Evolutionary conservation across 2,113 vertebrate species (phyloP).

Genomic region (Etia nguti): DNA sequence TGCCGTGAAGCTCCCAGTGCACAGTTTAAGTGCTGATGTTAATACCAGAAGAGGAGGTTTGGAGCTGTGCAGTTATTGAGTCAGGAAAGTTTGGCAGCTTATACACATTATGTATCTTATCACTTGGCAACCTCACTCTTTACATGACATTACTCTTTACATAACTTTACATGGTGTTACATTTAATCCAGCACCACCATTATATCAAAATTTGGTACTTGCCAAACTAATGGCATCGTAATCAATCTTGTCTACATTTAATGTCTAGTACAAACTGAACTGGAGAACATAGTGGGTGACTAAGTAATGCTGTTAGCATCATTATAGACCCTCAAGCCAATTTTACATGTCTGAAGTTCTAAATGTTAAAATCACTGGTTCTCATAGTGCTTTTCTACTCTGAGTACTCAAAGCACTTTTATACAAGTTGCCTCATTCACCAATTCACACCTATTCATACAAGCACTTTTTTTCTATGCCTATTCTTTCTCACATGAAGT

Average conservation of each 20-base stretch:
- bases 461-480: background rate
- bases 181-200: background rate
- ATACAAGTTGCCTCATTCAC: background rate
- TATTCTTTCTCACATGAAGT: background rate
- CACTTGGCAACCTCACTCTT: background rate
- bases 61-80: background rate
- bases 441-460: background rate
- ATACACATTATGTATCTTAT: background rate
- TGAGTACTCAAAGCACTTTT: background rate
- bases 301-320: too few relatives aligned
- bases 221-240: fast-evolving
- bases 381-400: background rate
- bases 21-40: background rate
- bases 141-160: background rate
- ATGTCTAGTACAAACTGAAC: background rate
- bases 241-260: background rate
- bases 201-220: background rate
- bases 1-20: background rate
- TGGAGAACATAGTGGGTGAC: background rate
- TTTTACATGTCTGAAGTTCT: too few relatives aligned
- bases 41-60: background rate
- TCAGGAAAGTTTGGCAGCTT: background rate
- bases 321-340: too few relatives aligned
- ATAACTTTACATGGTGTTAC: background rate
- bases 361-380: background rate